Percentiles rank a stretch among this genome's conserved stretches.
phyloP scores from a whole-genome alignment of 1,140 invertebrate genomes.

The Drosophila littoralis region DNA sequence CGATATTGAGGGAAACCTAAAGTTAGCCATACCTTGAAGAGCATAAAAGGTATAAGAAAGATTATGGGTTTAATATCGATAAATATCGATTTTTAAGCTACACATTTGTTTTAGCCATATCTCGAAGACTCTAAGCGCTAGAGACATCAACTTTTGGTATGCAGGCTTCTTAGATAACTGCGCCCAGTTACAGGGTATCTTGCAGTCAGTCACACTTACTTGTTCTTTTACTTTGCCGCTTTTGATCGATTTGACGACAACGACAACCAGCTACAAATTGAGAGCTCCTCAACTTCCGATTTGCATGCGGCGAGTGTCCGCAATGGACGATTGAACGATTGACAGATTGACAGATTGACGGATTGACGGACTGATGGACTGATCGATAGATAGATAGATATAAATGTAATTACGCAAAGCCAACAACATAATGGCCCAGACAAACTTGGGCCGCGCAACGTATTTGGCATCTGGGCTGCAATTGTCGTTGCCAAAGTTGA shows the following conservation, averaged over 20 bases:
- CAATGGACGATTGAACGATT: constrained; percentile 31
- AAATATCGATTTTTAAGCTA: not conserved
- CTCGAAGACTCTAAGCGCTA: no score
- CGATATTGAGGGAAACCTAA: no score
- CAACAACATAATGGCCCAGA: constrained; percentile 6
- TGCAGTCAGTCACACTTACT: not conserved
- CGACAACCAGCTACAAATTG: constrained; percentile 22
- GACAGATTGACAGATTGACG: constrained; percentile 17
- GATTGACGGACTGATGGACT: not conserved
- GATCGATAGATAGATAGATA: constrained; percentile 6
- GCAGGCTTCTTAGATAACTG: no score
- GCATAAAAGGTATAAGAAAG: no score
- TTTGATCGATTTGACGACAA: constrained; percentile 4
- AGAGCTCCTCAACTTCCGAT: constrained; percentile 25
- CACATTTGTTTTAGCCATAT: no score
- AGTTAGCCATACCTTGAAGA: no score
- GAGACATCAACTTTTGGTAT: no score
- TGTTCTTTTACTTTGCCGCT: not conserved
- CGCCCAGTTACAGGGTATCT: not conserved
- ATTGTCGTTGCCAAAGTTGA: constrained; percentile 6
- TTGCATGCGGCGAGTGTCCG: constrained; percentile 38
- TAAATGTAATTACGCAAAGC: constrained; percentile 10
- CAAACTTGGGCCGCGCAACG: constrained; percentile 1
- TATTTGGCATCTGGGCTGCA: constrained; percentile 15
- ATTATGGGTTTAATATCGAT: not conserved